phyloP scores from a whole-genome alignment of 2,888 invertebrate genomes.

The Xestia rhomboidea region DNA sequence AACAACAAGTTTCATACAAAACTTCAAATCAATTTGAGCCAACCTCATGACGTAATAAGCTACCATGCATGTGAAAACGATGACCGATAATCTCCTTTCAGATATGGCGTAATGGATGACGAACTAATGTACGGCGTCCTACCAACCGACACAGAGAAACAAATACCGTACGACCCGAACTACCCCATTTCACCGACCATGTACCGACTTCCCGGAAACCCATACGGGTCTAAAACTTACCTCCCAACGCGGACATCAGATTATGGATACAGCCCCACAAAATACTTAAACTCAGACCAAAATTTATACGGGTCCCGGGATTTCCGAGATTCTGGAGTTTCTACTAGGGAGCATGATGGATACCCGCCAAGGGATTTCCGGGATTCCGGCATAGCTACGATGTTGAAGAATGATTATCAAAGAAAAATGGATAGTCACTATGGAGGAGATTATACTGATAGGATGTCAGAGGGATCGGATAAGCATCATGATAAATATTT shows the following conservation, averaged over 20 bases:
- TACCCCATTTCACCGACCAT: slow-evolving; percentile 88
- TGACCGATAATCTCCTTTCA: slow-evolving; percentile 59
- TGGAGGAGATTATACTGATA: slow-evolving; percentile 90
- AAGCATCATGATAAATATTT: slow-evolving; percentile 95
- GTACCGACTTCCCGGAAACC: slow-evolving; percentile 87
- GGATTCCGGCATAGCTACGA: slow-evolving; percentile 88
- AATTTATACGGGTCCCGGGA: slow-evolving; percentile 86
- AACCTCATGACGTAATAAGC: neutral
- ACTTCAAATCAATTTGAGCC: neutral
- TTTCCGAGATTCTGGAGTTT: slow-evolving; percentile 82
- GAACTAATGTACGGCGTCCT: slow-evolving; percentile 87
- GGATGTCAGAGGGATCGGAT: slow-evolving; percentile 93
- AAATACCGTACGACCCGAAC: slow-evolving; percentile 87
- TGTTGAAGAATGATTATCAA: slow-evolving; percentile 90
- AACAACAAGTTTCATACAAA: neutral
- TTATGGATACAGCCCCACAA: slow-evolving; percentile 88
- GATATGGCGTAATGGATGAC: slow-evolving; percentile 88
- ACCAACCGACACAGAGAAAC: slow-evolving; percentile 85
- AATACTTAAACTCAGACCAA: slow-evolving; percentile 82
- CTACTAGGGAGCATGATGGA: slow-evolving; percentile 85
- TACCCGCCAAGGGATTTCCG: slow-evolving; percentile 86
- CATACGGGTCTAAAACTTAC: slow-evolving; percentile 88
- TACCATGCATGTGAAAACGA: neutral
- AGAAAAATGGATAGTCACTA: slow-evolving; percentile 88
- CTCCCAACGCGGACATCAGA: slow-evolving; percentile 86